Evolutionary conservation across 2,797 vertebrate species (phyloP).

Genomic region (Podarcis siculus): DNA sequence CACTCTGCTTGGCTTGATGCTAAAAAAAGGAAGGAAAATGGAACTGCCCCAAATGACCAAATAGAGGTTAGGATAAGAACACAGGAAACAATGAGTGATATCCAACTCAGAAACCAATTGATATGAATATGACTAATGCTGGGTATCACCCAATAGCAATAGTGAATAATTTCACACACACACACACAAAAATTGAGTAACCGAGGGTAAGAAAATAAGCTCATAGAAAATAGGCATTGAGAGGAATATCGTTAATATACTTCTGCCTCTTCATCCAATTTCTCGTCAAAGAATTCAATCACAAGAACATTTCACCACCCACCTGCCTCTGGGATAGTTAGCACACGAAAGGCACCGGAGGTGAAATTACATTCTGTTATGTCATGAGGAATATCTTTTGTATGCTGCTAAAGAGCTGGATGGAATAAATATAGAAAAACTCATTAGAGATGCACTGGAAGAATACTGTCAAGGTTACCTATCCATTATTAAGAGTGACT

Average conservation of each 20-base stretch:
- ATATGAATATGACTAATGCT: too few species aligned
- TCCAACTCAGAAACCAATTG: not conserved
- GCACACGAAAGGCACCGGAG: conserved; percentile 9
- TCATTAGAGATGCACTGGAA: conserved; percentile 1
- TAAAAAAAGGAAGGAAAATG: not conserved
- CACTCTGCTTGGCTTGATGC: not conserved
- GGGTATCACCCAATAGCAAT: not conserved
- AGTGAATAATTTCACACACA: not conserved
- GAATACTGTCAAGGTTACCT: conserved; percentile 32
- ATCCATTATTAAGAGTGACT: conserved; percentile 10
- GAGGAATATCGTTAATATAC: not conserved
- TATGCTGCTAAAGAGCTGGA: not conserved
- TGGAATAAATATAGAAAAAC: conserved; percentile 33
- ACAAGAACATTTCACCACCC: not conserved
- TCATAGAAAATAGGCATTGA: not conserved
- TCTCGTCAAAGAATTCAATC: not conserved
- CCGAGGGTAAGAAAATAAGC: not conserved
- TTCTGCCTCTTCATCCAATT: not conserved
- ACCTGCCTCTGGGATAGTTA: not conserved
- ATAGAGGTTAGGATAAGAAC: not conserved
- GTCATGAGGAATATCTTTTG: conserved; percentile 5
- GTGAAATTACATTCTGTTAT: conserved; percentile 14
- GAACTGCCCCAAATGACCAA: not conserved
- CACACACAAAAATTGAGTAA: not conserved
- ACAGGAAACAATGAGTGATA: not conserved